phyloP scores from a whole-genome alignment of 2,797 vertebrate genomes.

The Betta splendens region DNA sequence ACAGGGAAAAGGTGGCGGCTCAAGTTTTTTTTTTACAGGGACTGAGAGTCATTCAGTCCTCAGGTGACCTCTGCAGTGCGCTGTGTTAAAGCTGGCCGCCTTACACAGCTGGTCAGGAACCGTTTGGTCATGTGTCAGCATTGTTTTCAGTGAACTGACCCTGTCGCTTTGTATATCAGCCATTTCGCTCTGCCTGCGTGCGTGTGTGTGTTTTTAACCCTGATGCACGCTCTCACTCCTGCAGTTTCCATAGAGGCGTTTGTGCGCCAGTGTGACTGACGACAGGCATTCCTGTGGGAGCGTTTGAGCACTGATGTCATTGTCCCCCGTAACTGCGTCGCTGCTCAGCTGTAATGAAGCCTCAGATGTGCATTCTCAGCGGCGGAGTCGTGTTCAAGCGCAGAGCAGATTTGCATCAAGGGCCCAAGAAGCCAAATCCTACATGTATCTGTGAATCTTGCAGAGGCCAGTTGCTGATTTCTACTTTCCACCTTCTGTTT shows the following conservation, averaged over 20 bases:
- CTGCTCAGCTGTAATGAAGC: slow-evolving; percentile 51
- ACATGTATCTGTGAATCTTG: slow-evolving; percentile 32
- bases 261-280: slow-evolving; percentile 55
- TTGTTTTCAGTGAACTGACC: slow-evolving; percentile 48
- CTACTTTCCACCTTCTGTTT: slow-evolving; percentile 32
- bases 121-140: slow-evolving; percentile 59
- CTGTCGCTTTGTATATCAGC: slow-evolving; percentile 52
- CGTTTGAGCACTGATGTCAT: slow-evolving; percentile 75
- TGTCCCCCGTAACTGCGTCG: slow-evolving; percentile 53
- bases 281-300: slow-evolving; percentile 68
- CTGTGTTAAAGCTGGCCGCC: slow-evolving; percentile 19
- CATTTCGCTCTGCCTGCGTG: slow-evolving; percentile 27
- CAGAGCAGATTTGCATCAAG: slow-evolving; percentile 8
- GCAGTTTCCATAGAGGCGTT: slow-evolving; percentile 73
- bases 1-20: slow-evolving; percentile 25
- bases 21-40: slow-evolving; percentile 23
- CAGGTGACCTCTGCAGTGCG: slow-evolving; percentile 43
- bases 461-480: slow-evolving; percentile 24
- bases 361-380: slow-evolving; percentile 32
- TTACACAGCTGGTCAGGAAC: slow-evolving; percentile 39
- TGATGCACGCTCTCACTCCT: slow-evolving; percentile 37
- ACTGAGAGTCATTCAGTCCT: slow-evolving; percentile 41
- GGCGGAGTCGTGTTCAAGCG: slow-evolving; percentile 22
- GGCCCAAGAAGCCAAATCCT: slow-evolving; percentile 12
- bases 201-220: slow-evolving; percentile 41